phyloP scores from a whole-genome alignment of 53 echinoderm and acorn worm species.

The Stichopus horrens region DNA sequence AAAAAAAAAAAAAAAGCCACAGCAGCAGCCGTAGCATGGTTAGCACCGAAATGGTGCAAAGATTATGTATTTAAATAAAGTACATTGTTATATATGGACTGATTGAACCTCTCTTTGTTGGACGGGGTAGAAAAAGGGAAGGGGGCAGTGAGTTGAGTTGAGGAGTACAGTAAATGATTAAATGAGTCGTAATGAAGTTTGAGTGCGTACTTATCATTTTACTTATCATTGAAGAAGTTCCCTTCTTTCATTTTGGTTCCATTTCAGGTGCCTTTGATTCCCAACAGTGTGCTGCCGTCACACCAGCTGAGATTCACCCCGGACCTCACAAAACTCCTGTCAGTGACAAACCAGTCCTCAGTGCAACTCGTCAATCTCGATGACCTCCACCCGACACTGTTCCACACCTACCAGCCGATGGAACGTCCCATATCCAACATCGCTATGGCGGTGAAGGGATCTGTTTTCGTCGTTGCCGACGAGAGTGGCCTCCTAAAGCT shows the following conservation, averaged over 20 bases:
- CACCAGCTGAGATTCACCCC: constrained; percentile 21
- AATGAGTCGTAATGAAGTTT: background rate
- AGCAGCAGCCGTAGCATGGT: too few species aligned
- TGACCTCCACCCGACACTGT: constrained; percentile 15
- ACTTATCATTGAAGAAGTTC: background rate
- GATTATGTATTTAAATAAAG: background rate
- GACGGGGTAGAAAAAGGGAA: too few species aligned
- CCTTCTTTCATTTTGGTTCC: background rate
- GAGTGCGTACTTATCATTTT: background rate
- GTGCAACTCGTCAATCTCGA: background rate
- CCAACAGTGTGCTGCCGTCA: constrained; percentile 20
- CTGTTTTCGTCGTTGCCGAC: background rate
- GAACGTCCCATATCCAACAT: constrained; percentile 14
- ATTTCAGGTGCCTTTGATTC: constrained; percentile 23
- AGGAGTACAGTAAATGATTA: background rate
- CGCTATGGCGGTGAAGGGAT: background rate
- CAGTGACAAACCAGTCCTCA: constrained; percentile 19
- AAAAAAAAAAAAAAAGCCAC: too few species aligned
- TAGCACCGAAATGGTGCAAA: too few species aligned
- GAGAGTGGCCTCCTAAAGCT: constrained; percentile 1
- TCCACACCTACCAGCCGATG: constrained; percentile 20
- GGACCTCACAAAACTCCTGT: constrained; percentile 4
- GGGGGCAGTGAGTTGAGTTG: too few species aligned
- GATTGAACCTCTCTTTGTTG: too few species aligned
- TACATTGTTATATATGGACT: background rate